A percentile compares a stretch with the other conserved stretches of the same genome.
phyloP scores from a whole-genome alignment of 1,140 invertebrate genomes.

The Mactra quadrangularis region DNA sequence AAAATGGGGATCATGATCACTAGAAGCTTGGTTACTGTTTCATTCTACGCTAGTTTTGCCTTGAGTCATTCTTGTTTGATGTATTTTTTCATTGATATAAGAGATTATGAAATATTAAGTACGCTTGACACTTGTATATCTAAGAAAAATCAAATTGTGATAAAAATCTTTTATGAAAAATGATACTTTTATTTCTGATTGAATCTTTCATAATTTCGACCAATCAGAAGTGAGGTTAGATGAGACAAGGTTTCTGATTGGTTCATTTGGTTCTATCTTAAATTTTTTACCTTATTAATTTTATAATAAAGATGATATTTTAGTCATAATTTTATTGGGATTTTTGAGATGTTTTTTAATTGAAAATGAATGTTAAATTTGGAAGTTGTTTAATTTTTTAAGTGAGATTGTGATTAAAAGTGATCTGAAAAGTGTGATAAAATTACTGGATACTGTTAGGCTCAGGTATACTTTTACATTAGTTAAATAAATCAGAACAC shows the following conservation, averaged over 20 bases:
- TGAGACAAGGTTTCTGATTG: not conserved
- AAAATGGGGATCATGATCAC: too few relatives aligned
- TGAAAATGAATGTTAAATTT: too few relatives aligned
- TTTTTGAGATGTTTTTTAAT: too few relatives aligned
- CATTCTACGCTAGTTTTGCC: not conserved
- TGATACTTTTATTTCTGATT: conserved; percentile 4
- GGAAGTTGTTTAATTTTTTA: too few relatives aligned
- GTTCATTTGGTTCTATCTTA: not conserved
- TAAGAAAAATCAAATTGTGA: conserved; percentile 9
- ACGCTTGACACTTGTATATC: conserved; percentile 60
- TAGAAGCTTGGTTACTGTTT: conserved; percentile 12
- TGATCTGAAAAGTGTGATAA: too few relatives aligned
- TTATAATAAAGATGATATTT: conserved; percentile 16
- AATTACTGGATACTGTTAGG: too few relatives aligned
- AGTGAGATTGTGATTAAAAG: too few relatives aligned
- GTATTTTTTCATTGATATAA: conserved; percentile 46
- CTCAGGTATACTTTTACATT: too few relatives aligned
- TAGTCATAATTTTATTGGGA: conserved; percentile 1
- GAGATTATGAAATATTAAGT: conserved; percentile 62
- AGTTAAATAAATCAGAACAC: too few relatives aligned
- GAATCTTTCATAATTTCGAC: not conserved
- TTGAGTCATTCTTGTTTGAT: conserved; percentile 17
- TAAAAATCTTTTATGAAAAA: conserved; percentile 38
- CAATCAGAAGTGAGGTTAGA: not conserved
- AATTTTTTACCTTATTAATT: too few relatives aligned